These are phyloP conservation scores for Tholera decimalis DNA, from an alignment of 2,888 invertebrate genomes.

Conservation along the genomic window DNA sequence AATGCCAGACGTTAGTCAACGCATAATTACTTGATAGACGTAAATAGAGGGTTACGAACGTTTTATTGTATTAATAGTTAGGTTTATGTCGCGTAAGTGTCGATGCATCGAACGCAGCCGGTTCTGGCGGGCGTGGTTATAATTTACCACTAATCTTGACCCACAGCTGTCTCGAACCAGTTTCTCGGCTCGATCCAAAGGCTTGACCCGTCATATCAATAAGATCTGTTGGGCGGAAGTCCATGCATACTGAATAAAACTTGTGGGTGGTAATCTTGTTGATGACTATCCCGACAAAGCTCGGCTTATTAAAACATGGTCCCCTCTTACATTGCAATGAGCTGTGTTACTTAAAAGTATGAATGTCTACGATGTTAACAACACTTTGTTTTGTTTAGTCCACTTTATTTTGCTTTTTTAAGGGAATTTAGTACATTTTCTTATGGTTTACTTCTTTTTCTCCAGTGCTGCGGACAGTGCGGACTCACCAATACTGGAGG, in stretches of 20 bases:
- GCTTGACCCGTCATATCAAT: conserved; percentile 74
- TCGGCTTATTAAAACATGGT: conserved; percentile 45
- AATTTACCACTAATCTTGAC: conserved; percentile 89
- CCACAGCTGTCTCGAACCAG: conserved; percentile 84
- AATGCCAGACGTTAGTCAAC: conserved; percentile 51
- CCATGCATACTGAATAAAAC: conserved; percentile 56
- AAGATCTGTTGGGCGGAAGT: conserved; percentile 77
- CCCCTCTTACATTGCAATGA: conserved; percentile 13
- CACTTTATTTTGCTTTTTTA: conserved; percentile 36
- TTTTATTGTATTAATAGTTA: conserved; percentile 68
- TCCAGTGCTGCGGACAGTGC: conserved; percentile 91
- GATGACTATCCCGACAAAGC: conserved; percentile 53
- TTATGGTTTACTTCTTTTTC: conserved; percentile 65
- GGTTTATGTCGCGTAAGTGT: conserved; percentile 73
- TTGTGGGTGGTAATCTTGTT: conserved; percentile 70
- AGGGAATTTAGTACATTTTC: conserved; percentile 5
- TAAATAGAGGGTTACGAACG: conserved; percentile 57
- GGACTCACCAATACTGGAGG: conserved; percentile 95
- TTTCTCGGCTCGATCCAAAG: conserved; percentile 73
- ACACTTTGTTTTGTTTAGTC: neutral
- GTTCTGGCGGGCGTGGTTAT: conserved; percentile 77
- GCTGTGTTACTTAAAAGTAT: conserved; percentile 30
- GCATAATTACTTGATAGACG: conserved; percentile 63
- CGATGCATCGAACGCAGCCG: conserved; percentile 84
- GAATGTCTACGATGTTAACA: conserved; percentile 6